Evolutionary conservation across 2,113 vertebrate genomes (phyloP), one percentile per base, ranked within the genome.

Genomic region (Limanda limanda): DNA sequence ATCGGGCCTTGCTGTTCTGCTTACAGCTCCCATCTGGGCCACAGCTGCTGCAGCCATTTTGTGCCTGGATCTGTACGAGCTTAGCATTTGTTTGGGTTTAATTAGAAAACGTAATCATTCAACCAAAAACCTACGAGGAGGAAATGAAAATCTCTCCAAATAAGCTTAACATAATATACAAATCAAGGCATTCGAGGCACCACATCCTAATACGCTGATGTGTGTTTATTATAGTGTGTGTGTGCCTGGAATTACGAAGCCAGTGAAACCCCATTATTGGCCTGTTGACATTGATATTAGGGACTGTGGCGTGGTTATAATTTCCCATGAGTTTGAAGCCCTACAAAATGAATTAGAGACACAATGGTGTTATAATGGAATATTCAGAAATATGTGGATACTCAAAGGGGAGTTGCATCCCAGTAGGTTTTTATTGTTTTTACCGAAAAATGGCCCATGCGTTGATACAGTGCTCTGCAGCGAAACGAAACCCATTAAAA

Each of bases 341-440:
- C 59, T 56, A 54, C 18, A 54, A 54, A 54, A 54, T n/a, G 51
- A 54, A 54, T 54, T 54, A 54, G 51, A 54, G 51, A 54, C 20
- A 54, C 51, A 54, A 54, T 54, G 51, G 51, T n/a, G 20, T 54
- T 54, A n/a, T 10, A 54, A 54, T 54, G 51, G 51, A 54, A 54
- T 66, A 82, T 83, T 82, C 70, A 79, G 55, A 76, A 85, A 74
- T 23, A 55, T 68, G 69, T 68, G 61, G 48, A 79, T 74, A 64
- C 25, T 52, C 45, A 51, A 61, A 54, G 51, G 51, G 20, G 51
- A 54, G 18, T 21, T 7, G 8, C 51, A 10, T 20, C 51, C 51
- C 51, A 54, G 51, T 10, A 21, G 51, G 51, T 20, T 82, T 31
- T 83, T 27, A 69, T 63, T 51, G 55, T 74, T 81, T 48, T 31